Conservation (phyloP, 2,113 vertebrate species). For the Xiphorhynchus elegans region DNA sequence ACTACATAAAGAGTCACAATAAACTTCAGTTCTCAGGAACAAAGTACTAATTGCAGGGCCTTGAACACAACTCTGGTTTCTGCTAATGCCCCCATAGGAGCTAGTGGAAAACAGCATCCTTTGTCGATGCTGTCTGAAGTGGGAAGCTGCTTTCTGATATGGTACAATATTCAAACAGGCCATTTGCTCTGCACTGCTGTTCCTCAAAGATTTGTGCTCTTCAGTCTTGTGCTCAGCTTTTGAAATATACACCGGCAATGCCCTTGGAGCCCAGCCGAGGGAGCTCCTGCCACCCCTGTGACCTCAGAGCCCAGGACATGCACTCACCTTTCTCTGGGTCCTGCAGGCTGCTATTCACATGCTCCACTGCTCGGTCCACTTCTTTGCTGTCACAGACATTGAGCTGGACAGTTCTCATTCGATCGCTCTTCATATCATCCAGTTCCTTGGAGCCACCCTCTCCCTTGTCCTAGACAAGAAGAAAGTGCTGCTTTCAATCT, state of each 20-base stretch:
- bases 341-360: constrained; percentile 52
- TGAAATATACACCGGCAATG: neutral
- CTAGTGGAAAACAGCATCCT: neutral
- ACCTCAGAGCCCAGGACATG: accelerated
- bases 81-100: neutral
- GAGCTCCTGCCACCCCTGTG: neutral
- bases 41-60: neutral
- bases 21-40: neutral
- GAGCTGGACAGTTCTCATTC: constrained; percentile 78
- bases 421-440: constrained; percentile 76
- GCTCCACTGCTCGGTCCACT: constrained; percentile 67
- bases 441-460: constrained; percentile 74
- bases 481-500: neutral
- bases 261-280: neutral
- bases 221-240: neutral
- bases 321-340: constrained; percentile 74
- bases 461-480: constrained; percentile 72
- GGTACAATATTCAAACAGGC: neutral
- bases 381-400: constrained; percentile 78
- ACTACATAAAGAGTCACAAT: neutral
- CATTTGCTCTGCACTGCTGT: neutral
- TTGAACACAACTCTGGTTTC: neutral
- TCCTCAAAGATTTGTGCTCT: neutral
- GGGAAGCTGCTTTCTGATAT: neutral
- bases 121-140: neutral